Percentiles rank a stretch among this genome's conserved stretches.
Evolutionary conservation across 2,888 invertebrate genomes (phyloP).

Genomic region (Euphydryas editha): DNA sequence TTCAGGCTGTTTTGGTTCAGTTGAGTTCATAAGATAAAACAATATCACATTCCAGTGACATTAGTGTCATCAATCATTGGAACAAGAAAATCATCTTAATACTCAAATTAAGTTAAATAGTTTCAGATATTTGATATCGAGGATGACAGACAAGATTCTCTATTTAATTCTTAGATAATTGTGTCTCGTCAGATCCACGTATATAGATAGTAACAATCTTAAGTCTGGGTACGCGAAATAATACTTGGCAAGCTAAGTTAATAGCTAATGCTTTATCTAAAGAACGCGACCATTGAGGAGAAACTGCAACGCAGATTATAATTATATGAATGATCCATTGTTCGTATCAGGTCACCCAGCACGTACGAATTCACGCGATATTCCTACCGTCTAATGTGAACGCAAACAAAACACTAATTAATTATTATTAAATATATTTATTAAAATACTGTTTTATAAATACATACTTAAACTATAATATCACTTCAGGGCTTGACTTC

Average conservation of each 20-base stretch:
- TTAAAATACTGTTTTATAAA: slow-evolving; percentile 75
- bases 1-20: too few species aligned
- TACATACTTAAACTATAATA: slow-evolving; percentile 67
- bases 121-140: slow-evolving; percentile 10
- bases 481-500: slow-evolving; percentile 67
- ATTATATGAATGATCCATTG: slow-evolving; percentile 55
- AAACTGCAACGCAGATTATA: not conserved
- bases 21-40: too few species aligned
- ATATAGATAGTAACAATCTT: slow-evolving; percentile 13
- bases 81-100: too few species aligned
- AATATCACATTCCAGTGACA: too few species aligned
- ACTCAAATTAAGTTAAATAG: slow-evolving; percentile 22
- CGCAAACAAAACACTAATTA: slow-evolving; percentile 45
- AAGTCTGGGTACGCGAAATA: slow-evolving; percentile 15
- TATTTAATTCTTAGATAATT: slow-evolving; percentile 28
- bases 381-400: slow-evolving; percentile 48
- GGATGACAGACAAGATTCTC: slow-evolving; percentile 27
- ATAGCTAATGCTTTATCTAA: not conserved
- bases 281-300: not conserved
- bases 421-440: slow-evolving; percentile 70
- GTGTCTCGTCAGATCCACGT: slow-evolving; percentile 20
- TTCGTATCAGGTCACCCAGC: slow-evolving; percentile 49
- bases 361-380: slow-evolving; percentile 54
- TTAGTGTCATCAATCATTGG: too few species aligned
- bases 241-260: slow-evolving; percentile 1